A percentile compares a stretch with the other conserved stretches of the same genome.
Conservation (phyloP, 2,797 vertebrate species). For the Chelmon rostratus region DNA sequence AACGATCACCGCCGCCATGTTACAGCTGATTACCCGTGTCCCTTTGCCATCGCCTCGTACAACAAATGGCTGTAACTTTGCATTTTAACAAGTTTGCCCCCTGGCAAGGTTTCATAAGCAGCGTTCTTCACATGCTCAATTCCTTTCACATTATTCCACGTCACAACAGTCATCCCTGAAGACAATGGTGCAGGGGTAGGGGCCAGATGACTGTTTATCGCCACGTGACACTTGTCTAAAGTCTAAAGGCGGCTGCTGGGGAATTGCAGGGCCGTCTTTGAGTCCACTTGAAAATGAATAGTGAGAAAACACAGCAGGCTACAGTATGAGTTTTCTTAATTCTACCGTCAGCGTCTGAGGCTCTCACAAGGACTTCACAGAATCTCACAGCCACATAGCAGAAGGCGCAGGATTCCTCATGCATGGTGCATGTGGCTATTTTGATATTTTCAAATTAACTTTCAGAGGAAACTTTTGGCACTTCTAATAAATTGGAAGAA, state of each 20-base stretch:
- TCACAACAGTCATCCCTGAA: slow-evolving; percentile 53
- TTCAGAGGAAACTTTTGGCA: slow-evolving; percentile 69
- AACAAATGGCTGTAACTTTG: slow-evolving; percentile 68
- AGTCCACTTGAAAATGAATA: slow-evolving; percentile 41
- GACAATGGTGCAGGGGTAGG: slow-evolving; percentile 19
- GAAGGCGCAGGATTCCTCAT: slow-evolving; percentile 63
- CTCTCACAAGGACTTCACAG: slow-evolving; percentile 63
- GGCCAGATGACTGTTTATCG: slow-evolving; percentile 30
- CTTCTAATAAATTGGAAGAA: slow-evolving; percentile 66
- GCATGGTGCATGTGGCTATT: slow-evolving; percentile 75
- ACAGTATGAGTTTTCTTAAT: slow-evolving; percentile 55
- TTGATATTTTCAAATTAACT: slow-evolving; percentile 72
- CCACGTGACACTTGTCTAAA: slow-evolving; percentile 25
- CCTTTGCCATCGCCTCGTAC: slow-evolving; percentile 50
- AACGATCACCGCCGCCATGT: slow-evolving; percentile 30
- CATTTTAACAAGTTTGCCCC: slow-evolving; percentile 75
- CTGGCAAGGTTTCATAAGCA: slow-evolving; percentile 69
- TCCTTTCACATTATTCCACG: slow-evolving; percentile 51
- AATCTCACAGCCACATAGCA: slow-evolving; percentile 71
- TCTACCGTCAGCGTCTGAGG: slow-evolving; percentile 64
- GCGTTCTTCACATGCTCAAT: slow-evolving; percentile 59
- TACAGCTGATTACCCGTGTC: slow-evolving; percentile 66
- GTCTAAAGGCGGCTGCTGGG: slow-evolving; percentile 22
- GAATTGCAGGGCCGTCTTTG: slow-evolving; percentile 46
- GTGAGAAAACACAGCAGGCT: slow-evolving; percentile 13